Base-by-base conservation (phyloP, 2,888 invertebrate genomes). In the Ctena decussata region DNA sequence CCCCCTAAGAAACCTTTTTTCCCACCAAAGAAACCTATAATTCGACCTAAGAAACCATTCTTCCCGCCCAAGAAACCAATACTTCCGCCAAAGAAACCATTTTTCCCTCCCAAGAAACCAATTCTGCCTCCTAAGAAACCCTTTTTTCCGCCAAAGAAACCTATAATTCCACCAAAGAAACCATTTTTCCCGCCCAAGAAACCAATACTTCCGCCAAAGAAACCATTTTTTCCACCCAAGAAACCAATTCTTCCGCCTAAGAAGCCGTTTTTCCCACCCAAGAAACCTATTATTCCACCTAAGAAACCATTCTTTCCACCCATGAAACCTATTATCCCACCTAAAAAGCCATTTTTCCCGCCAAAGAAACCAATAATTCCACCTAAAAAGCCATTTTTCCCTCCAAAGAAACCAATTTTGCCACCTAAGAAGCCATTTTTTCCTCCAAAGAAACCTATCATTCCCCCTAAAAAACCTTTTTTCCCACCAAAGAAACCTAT, bases 221-320 rank as follows among this genome's bases (percentile, higher is more conserved):
- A 60, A 35, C 79, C 79, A 18, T 27, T 80, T 30, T n/a, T 73
- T 21, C 73, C 27, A 11, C 44, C 60, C 0, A 57, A 73, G 27
- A 72, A 44, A 44, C 72, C 79, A 44, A 32, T 73, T 18, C n/a
- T 80, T 8, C 79, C 32, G 15, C 73, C 73, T 0, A 65, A 37
- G 35, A 65, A 60, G 27, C 79, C 79, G 24, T 27, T 73, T 41
- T 39, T 73, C 11, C 44, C 27, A 15, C 32, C 30, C 8, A 65
- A 35, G 35, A 65, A 65, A 35, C 65, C 65, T 21, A 32, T 65
- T 5, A 35, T 35, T 12, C 32, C 65, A 21, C 65, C 65, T 15
- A 65, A 65, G 35, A 65, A 35, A 35, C 65, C 65, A 3, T 35
- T 65, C 1, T 35, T 65, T 65, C 65, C 65, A 35, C 65, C 35